A percentile compares a stretch with the other conserved stretches of the same genome.
Evolutionary conservation across 2,797 vertebrate species (phyloP).

Genomic region (Enteromius afrohamiltoni): DNA sequence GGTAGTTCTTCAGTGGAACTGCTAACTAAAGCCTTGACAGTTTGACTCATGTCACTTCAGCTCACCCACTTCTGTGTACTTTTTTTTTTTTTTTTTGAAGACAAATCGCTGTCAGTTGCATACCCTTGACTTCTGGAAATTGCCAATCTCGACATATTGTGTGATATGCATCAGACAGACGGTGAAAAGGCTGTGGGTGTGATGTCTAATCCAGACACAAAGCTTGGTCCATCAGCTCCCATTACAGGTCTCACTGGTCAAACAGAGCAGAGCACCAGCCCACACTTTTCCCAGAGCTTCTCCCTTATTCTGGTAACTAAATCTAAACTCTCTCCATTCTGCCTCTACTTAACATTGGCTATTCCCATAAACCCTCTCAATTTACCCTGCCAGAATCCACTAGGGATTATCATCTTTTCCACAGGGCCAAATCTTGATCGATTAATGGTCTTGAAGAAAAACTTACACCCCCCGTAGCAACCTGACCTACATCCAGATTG

Average conservation of each 20-base stretch:
- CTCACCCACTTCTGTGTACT: background rate
- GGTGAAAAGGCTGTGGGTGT: slow-evolving; percentile 1
- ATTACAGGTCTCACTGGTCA: slow-evolving; percentile 53
- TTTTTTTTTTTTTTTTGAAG: background rate
- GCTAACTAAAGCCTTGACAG: too few species aligned
- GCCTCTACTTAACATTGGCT: slow-evolving; percentile 14
- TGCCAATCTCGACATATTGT: background rate
- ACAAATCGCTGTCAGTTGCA: background rate
- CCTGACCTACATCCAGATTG: slow-evolving; percentile 63
- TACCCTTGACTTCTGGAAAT: background rate
- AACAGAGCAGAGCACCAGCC: slow-evolving; percentile 64
- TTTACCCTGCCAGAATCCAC: slow-evolving; percentile 1
- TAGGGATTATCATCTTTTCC: slow-evolving; percentile 9
- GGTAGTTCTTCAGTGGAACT: background rate
- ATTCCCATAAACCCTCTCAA: background rate
- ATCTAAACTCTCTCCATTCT: slow-evolving; percentile 27
- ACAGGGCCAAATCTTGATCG: background rate
- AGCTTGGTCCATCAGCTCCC: slow-evolving; percentile 47
- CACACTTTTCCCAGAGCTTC: slow-evolving; percentile 70
- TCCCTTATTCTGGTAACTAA: slow-evolving; percentile 59
- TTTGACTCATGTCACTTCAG: background rate
- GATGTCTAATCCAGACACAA: slow-evolving; percentile 42
- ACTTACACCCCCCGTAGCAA: slow-evolving; percentile 36
- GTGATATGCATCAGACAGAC: slow-evolving; percentile 11
- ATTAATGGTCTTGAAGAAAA: slow-evolving; percentile 9